phyloP scores from a whole-genome alignment of 1,140 invertebrate species.

The Papilio helenus region DNA sequence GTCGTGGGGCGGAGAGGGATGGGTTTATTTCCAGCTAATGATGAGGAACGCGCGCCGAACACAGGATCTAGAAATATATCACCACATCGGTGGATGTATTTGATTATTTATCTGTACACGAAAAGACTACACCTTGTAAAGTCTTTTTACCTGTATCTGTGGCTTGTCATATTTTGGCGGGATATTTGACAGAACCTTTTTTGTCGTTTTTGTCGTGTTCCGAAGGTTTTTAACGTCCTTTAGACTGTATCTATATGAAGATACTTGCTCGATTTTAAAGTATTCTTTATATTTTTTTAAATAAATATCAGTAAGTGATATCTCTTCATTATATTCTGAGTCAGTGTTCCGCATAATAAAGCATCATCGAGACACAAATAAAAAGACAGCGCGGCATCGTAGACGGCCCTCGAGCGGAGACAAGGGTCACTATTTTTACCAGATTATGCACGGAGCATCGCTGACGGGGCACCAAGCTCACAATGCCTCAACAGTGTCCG shows the following conservation, averaged over 20 bases:
- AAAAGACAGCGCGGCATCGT: conserved; percentile 40
- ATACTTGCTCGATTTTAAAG: neutral
- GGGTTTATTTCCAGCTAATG: conserved; percentile 66
- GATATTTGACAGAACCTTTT: neutral
- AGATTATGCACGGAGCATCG: conserved; percentile 68
- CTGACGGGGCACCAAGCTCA: conserved; percentile 58
- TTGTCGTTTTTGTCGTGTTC: neutral
- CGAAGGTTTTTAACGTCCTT: no score
- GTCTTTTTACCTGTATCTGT: neutral
- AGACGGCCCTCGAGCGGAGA: conserved; percentile 61
- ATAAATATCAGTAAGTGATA: conserved; percentile 22
- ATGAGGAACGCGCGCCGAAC: conserved; percentile 53
- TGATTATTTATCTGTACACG: conserved; percentile 40
- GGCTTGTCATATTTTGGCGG: neutral
- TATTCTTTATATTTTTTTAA: neutral
- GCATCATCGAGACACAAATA: conserved; percentile 65
- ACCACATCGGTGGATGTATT: conserved; percentile 38
- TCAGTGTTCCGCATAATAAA: conserved; percentile 56
- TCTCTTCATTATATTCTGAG: conserved; percentile 39
- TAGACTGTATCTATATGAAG: no score
- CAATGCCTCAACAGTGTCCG: conserved; percentile 43
- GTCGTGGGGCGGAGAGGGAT: conserved; percentile 50
- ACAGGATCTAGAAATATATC: conserved; percentile 46
- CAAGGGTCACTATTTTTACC: conserved; percentile 74
- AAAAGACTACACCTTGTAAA: neutral